These are phyloP conservation scores for Diglossa cyanea DNA, from an alignment of 2,797 vertebrate genomes.

Conservation along the genomic window DNA sequence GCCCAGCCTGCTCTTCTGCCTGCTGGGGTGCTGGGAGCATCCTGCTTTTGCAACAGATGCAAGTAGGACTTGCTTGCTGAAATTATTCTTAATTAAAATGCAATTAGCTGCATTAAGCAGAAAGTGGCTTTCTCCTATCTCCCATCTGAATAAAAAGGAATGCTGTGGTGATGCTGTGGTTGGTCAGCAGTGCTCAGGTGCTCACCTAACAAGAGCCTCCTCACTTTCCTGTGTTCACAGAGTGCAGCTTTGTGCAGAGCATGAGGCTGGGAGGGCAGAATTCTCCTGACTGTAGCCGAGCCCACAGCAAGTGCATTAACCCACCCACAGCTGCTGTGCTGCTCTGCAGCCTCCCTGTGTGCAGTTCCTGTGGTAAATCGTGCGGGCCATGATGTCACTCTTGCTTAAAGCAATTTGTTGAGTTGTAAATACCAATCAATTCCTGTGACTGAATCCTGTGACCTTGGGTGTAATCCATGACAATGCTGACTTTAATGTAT, in stretches of 20 bases:
- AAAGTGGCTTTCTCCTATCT: background rate
- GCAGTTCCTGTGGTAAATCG: background rate
- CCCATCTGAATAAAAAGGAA: background rate
- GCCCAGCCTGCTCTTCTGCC: background rate
- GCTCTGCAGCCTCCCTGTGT: background rate
- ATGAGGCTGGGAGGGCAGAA: background rate
- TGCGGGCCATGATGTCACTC: background rate
- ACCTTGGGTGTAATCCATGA: conserved; percentile 29
- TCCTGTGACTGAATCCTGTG: conserved; percentile 8
- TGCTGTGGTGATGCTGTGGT: background rate
- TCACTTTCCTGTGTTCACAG: background rate
- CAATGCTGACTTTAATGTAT: conserved; percentile 8
- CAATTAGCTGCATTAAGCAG: background rate
- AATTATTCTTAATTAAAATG: background rate
- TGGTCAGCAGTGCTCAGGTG: background rate
- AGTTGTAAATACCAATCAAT: conserved; percentile 61
- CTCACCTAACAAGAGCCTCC: background rate
- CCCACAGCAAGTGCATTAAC: background rate
- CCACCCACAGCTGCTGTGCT: background rate
- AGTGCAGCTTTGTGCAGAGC: rapidly evolving
- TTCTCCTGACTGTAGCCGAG: background rate
- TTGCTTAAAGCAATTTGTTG: conserved; percentile 27
- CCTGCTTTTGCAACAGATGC: background rate
- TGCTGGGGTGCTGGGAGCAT: background rate
- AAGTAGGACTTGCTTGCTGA: background rate